phyloP scores from a whole-genome alignment of 2,113 vertebrate genomes.

The Petrocephalus zakoni region DNA sequence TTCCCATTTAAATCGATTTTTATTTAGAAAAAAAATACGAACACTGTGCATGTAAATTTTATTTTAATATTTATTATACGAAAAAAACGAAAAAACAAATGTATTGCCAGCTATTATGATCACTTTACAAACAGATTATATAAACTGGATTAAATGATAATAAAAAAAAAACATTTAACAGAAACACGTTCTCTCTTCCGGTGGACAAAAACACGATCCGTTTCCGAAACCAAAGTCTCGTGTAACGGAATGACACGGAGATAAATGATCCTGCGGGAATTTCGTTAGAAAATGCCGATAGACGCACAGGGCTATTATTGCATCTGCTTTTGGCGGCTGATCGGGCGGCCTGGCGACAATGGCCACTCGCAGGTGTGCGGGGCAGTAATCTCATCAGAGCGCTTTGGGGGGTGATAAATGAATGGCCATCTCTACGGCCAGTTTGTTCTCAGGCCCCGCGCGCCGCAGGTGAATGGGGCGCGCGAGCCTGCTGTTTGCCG shows the following conservation, averaged over 20 bases:
- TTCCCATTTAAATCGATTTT: not conserved
- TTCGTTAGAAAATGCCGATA: not conserved
- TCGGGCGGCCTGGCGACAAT: slow-evolving; percentile 42
- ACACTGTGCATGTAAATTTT: not conserved
- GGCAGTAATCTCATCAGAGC: slow-evolving; percentile 59
- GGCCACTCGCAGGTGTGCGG: slow-evolving; percentile 66
- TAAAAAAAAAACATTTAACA: not conserved
- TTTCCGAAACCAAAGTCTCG: not conserved
- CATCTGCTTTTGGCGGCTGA: slow-evolving; percentile 22
- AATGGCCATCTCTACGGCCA: slow-evolving; percentile 46
- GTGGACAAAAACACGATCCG: not conserved
- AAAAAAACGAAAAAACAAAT: not conserved
- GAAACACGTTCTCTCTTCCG: not conserved
- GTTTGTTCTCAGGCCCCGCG: slow-evolving; percentile 62
- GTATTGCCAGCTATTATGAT: not conserved
- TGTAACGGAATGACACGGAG: not conserved
- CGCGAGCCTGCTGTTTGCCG: slow-evolving; percentile 64
- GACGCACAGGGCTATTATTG: not conserved
- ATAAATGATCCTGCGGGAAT: not conserved
- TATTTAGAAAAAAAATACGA: not conserved
- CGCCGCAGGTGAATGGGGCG: slow-evolving; percentile 60
- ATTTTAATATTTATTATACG: not conserved
- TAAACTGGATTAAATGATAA: not conserved
- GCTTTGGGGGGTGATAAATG: slow-evolving; percentile 63
- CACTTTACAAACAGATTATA: not conserved